These are phyloP conservation scores for Phoebastria nigripes DNA, from an alignment of 2,797 vertebrate genomes.

Conservation along the genomic window DNA sequence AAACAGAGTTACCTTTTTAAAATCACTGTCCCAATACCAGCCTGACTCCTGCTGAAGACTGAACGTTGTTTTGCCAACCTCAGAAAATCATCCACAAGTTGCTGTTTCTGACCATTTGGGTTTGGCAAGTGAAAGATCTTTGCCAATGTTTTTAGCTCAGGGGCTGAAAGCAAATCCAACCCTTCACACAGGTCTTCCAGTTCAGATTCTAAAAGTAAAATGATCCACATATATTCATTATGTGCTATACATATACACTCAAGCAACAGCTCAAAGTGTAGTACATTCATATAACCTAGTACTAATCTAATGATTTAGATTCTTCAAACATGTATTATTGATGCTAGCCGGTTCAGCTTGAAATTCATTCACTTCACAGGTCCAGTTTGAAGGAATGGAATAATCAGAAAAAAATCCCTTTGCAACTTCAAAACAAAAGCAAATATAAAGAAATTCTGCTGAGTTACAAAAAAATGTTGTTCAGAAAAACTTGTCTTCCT, in stretches of 20 bases:
- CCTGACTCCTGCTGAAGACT: conserved; percentile 77
- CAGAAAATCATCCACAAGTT: conserved; percentile 84
- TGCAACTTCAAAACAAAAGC: neutral
- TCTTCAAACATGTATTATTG: neutral
- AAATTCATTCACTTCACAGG: neutral
- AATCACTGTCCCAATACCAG: conserved; percentile 80
- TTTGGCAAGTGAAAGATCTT: conserved; percentile 88
- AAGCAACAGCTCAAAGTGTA: neutral
- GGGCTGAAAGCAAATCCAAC: conserved; percentile 88
- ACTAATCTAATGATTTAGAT: neutral
- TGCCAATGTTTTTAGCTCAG: conserved; percentile 86
- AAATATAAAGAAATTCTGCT: neutral
- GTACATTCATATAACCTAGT: neutral
- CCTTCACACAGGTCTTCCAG: conserved; percentile 85
- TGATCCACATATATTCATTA: neutral
- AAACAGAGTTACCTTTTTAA: conserved; percentile 84
- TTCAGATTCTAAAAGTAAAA: conserved; percentile 79
- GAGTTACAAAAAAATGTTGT: neutral
- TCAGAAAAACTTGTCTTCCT: neutral
- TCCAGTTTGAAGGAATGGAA: neutral
- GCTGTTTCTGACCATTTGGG: conserved; percentile 83
- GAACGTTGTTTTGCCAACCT: conserved; percentile 87
- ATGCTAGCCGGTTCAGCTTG: neutral
- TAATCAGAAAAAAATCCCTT: neutral
- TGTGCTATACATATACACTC: neutral